Base-by-base conservation (phyloP, 2,888 invertebrate genomes). In the Cheilosia pagana region DNA sequence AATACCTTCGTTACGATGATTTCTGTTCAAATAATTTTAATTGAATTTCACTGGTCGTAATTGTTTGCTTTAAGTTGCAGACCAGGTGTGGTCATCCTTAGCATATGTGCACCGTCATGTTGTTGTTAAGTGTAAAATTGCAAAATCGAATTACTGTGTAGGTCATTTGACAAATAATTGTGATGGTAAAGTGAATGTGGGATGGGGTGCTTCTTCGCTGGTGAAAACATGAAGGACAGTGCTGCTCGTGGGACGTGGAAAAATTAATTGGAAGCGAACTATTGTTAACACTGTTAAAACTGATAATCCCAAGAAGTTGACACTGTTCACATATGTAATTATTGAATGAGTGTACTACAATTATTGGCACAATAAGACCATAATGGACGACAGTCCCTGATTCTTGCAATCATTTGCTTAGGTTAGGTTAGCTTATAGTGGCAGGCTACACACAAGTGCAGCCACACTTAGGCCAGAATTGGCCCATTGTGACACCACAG, bases 21-120 rank as follows among this genome's bases (percentile, higher is more conserved):
- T 79, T 79, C 79, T 63, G 74, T 79, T 74, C 57, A 83, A 79
- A 83, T 83, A 74, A 74, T 79, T 78, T 83, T 83, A 83, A 83
- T 74, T 83, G 74, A 79, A 72, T 79, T 79, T 79, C 62, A 74
- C 68, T 78, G 50, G 72, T 79, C 62, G 74, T 78, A 78, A 78
- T 74, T 83, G 83, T 74, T 78, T 78, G 82, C 72, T 71, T 67
- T 39, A 81, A 77, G 50, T 63, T 81, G 71, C 71, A 16, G 16
- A 67, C 41, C 45, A 23, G 28, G 28, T 2, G 41, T 72, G 76
- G 65, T 67, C 59, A 82, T 77, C 52, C 63, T 70, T 35, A 19
- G 12, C 8, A 23, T 28, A 23, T 28, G 28, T 55, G 28, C 28
- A 19, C 41, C n/a, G 23, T 8, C 31, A 31, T 12, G 28, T 31